phyloP scores from a whole-genome alignment of 2,113 vertebrate genomes.

The Hassar affinis region DNA sequence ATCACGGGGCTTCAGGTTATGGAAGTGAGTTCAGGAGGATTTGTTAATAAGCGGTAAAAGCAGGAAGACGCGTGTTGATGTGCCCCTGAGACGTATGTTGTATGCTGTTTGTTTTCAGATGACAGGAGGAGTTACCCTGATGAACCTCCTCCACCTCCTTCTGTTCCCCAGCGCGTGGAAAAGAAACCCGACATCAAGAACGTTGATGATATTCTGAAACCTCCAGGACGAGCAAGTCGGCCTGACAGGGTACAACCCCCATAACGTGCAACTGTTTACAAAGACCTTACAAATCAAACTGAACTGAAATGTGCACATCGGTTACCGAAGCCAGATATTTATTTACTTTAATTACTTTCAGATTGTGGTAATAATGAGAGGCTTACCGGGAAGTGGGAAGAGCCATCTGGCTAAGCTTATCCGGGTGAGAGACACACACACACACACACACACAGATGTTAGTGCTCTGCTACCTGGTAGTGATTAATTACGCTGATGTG shows the following conservation, averaged over 20 bases:
- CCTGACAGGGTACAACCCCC: constrained; percentile 84
- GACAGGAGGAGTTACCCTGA: constrained; percentile 87
- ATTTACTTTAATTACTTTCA: constrained; percentile 62
- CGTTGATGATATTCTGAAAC: constrained; percentile 94
- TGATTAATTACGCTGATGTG: background rate
- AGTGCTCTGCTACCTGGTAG: background rate
- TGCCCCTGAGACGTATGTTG: background rate
- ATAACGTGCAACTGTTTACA: too few species aligned
- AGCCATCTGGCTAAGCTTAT: constrained; percentile 98
- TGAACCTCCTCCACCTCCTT: constrained; percentile 84
- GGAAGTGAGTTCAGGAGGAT: constrained; percentile 68
- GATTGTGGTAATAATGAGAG: constrained; percentile 99
- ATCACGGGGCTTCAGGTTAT: constrained; percentile 81
- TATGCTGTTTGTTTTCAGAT: constrained; percentile 63
- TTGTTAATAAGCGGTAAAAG: background rate
- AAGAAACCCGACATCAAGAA: constrained; percentile 97
- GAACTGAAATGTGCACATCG: too few species aligned
- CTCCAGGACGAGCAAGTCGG: constrained; percentile 85
- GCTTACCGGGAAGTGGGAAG: constrained; percentile 95
- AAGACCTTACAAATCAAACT: background rate
- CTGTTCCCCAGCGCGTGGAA: constrained; percentile 80
- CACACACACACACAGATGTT: background rate
- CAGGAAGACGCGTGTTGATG: background rate
- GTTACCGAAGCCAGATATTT: background rate
- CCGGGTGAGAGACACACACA: constrained; percentile 75